A percentile compares a stretch with the other conserved stretches of the same genome.
These are phyloP conservation scores for Phrynocephalus forsythii DNA, from an alignment of 2,797 vertebrate genomes.

Conservation along the genomic window DNA sequence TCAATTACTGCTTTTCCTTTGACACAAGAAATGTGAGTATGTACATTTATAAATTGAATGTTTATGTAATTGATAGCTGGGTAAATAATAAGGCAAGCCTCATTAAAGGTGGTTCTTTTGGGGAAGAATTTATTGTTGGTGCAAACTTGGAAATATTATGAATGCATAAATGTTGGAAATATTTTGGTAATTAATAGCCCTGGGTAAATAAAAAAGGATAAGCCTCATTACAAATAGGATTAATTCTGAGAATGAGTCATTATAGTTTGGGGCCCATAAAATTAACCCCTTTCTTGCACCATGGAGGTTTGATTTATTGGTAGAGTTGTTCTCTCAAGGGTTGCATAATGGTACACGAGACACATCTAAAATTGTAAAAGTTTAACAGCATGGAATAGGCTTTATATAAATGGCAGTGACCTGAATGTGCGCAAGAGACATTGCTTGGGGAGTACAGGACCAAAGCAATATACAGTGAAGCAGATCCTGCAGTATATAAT, in stretches of 20 bases:
- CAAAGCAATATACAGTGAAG: conserved; percentile 17
- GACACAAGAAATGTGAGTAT: conserved; percentile 22
- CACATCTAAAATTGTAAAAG: conserved; percentile 34
- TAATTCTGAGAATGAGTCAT: conserved; percentile 37
- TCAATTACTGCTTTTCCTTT: conserved; percentile 15
- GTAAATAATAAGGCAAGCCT: conserved; percentile 37
- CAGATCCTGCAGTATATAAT: conserved; percentile 49
- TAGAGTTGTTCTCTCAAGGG: conserved; percentile 19
- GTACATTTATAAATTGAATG: conserved; percentile 27
- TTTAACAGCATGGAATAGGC: conserved; percentile 27
- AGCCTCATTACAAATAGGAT: conserved; percentile 34
- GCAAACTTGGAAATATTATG: conserved; percentile 11
- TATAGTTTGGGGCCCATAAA: conserved; percentile 40
- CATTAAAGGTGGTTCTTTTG: conserved; percentile 36
- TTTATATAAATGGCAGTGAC: conserved; percentile 39
- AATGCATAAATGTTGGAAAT: conserved; percentile 38
- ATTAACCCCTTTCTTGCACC: conserved; percentile 53
- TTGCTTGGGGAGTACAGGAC: not conserved
- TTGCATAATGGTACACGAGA: conserved; percentile 35
- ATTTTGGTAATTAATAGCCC: conserved; percentile 33
- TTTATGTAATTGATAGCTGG: conserved; percentile 36
- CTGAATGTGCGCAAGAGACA: conserved; percentile 13
- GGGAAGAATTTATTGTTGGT: conserved; percentile 13
- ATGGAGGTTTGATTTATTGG: conserved; percentile 30
- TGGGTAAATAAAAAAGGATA: conserved; percentile 35